Conservation (phyloP, 2,888 invertebrate species). For the Lutraria lutraria region DNA sequence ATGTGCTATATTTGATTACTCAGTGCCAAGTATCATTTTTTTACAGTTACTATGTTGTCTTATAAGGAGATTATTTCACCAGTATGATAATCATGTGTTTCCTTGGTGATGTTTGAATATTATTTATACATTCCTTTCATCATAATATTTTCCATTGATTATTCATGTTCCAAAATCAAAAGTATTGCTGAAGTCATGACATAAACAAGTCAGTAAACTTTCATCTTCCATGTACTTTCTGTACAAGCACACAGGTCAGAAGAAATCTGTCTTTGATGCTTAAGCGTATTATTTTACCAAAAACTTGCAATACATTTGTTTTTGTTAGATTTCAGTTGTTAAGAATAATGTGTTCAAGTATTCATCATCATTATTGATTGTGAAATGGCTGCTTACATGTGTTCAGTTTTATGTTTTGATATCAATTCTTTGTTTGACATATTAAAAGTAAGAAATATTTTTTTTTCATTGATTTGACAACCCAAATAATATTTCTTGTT, state of each 20-base stretch:
- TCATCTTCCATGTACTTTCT: too few relatives aligned
- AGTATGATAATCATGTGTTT: not conserved
- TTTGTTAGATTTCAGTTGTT: constrained; percentile 13
- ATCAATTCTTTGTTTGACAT: not conserved
- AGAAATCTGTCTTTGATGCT: too few relatives aligned
- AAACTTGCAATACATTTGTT: not conserved
- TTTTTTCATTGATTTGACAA: too few relatives aligned
- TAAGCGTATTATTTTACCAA: too few relatives aligned
- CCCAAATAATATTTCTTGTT: too few relatives aligned
- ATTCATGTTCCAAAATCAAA: too few relatives aligned
- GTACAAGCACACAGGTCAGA: too few relatives aligned
- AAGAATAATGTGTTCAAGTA: constrained; percentile 9
- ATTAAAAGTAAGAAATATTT: too few relatives aligned
- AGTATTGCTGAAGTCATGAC: too few relatives aligned
- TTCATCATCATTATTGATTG: not conserved
- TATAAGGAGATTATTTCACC: not conserved
- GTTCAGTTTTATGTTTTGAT: not conserved
- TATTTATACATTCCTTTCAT: not conserved
- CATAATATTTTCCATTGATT: too few relatives aligned
- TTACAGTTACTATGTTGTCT: not conserved
- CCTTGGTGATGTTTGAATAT: not conserved
- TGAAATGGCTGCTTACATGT: not conserved
- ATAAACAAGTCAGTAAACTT: too few relatives aligned
- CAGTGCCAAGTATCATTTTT: not conserved
- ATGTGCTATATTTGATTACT: not conserved